Conservation (phyloP, 1,140 invertebrate species). For the Cydia fagiglandana region DNA sequence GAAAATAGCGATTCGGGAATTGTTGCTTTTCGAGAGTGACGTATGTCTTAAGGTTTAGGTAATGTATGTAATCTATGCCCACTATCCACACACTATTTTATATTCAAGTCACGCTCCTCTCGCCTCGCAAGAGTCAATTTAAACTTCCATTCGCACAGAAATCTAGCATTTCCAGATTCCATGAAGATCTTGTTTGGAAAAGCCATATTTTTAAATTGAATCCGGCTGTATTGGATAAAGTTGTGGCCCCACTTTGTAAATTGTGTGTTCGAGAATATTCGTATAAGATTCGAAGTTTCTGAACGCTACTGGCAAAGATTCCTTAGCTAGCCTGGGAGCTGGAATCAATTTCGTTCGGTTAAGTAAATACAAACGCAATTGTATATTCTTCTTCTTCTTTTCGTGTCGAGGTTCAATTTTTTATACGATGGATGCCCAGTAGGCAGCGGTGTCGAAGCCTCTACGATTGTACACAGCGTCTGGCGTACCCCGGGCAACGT, state of each 20-base stretch:
- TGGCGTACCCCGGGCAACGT: too few species aligned
- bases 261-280: conserved; percentile 3
- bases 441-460: too few species aligned
- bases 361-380: too few species aligned
- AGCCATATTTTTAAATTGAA: conserved; percentile 25
- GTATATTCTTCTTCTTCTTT: too few species aligned
- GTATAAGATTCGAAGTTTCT: conserved; percentile 3
- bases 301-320: not conserved
- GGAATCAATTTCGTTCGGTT: not conserved
- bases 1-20: too few species aligned
- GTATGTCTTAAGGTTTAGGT: too few species aligned
- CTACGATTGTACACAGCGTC: too few species aligned
- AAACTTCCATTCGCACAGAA: conserved; percentile 2
- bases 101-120: conserved; percentile 1
- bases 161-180: conserved; percentile 17
- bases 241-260: conserved; percentile 27
- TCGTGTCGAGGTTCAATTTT: too few species aligned
- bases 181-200: not conserved
- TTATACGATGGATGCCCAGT: too few species aligned
- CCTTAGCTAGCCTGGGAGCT: not conserved
- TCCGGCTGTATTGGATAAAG: conserved; percentile 11
- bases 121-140: conserved; percentile 23
- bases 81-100: not conserved
- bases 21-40: too few species aligned
- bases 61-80: not conserved